These are phyloP conservation scores for Cephonodes hylas DNA, from an alignment of 2,888 invertebrate genomes.

Conservation along the genomic window DNA sequence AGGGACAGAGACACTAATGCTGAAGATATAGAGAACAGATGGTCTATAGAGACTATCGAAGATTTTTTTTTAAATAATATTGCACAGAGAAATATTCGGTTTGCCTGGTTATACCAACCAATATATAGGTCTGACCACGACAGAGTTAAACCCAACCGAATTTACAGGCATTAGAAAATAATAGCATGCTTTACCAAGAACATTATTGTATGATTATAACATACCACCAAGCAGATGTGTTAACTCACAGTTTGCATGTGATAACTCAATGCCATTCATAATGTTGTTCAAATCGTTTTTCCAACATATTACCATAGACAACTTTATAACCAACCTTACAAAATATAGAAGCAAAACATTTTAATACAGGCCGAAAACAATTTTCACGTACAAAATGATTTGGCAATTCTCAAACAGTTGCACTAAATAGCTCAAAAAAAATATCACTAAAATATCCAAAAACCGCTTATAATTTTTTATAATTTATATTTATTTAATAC, in stretches of 20 bases:
- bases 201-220: background rate
- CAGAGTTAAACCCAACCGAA: no score
- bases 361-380: background rate
- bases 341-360: background rate
- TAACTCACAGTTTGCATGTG: constrained; percentile 3
- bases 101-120: no score
- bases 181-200: background rate
- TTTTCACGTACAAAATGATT: background rate
- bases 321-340: background rate
- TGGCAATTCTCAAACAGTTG: background rate
- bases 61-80: no score
- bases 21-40: no score
- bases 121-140: no score
- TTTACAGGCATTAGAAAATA: background rate
- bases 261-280: background rate
- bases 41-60: no score
- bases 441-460: background rate
- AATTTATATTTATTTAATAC: background rate
- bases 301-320: background rate
- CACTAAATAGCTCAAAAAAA: background rate
- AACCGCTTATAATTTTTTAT: background rate
- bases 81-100: no score
- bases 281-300: background rate
- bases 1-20: no score
- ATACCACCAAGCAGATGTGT: background rate